These are phyloP conservation scores for Ciconia nigra DNA, from an alignment of 2,797 vertebrate genomes.

Conservation along the genomic window DNA sequence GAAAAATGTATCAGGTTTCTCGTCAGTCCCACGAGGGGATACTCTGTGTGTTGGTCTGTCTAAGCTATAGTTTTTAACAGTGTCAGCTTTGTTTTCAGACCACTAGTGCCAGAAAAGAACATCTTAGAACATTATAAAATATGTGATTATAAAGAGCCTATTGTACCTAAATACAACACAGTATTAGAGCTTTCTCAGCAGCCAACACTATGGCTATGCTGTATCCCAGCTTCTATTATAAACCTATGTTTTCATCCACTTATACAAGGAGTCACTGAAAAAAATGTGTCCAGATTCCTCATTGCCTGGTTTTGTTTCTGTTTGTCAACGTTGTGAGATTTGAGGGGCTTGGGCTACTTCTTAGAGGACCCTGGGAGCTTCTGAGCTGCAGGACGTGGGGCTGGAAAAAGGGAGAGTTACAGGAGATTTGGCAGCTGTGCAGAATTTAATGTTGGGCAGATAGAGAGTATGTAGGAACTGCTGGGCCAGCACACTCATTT, in stretches of 20 bases:
- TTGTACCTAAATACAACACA: not conserved
- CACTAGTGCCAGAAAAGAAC: not conserved
- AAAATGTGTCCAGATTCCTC: not conserved
- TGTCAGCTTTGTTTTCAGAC: not conserved
- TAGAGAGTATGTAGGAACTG: not conserved
- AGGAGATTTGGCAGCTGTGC: not conserved
- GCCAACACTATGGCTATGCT: not conserved
- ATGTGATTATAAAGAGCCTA: not conserved
- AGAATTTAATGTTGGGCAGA: not conserved
- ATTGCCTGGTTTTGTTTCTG: not conserved
- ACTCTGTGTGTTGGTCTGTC: not conserved
- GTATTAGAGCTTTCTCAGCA: not conserved
- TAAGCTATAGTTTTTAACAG: constrained; percentile 1
- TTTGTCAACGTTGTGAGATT: not conserved
- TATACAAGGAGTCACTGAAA: not conserved
- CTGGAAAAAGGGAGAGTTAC: not conserved
- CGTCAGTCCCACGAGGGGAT: not conserved
- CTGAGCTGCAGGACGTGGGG: not conserved
- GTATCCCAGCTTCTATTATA: not conserved
- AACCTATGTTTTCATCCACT: not conserved
- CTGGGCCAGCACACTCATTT: not conserved
- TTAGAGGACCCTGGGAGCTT: not conserved
- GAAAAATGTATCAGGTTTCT: constrained; percentile 29
- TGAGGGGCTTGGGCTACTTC: not conserved
- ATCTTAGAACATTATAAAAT: not conserved